Conservation (phyloP, 2,797 vertebrate species). For the Labeo calbasu region DNA sequence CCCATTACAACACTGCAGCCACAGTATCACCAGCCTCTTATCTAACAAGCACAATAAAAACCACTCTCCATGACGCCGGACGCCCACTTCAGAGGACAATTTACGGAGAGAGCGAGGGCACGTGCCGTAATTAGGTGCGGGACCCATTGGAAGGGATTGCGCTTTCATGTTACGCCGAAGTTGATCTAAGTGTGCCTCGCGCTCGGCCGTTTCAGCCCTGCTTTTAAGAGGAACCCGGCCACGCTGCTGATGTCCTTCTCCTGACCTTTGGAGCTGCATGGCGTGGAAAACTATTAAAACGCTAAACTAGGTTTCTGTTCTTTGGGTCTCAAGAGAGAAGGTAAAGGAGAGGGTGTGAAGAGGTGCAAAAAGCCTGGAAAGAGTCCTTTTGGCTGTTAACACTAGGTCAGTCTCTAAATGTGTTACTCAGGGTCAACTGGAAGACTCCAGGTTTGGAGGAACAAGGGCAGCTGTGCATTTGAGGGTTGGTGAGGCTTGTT, state of each 20-base stretch:
- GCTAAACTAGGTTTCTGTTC: slow-evolving; percentile 58
- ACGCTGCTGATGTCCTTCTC: slow-evolving; percentile 23
- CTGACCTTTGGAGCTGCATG: slow-evolving; percentile 49
- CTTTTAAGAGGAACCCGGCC: slow-evolving; percentile 15
- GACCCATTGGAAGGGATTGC: slow-evolving; percentile 3
- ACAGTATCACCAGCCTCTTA: slow-evolving; percentile 46
- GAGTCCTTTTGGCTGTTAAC: slow-evolving; percentile 49
- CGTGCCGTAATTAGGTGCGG: slow-evolving; percentile 26
- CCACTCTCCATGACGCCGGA: slow-evolving; percentile 39
- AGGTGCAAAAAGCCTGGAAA: slow-evolving; percentile 53
- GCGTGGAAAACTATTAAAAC: slow-evolving; percentile 54
- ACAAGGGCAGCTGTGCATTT: slow-evolving; percentile 11
- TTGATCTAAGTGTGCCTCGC: slow-evolving; percentile 23
- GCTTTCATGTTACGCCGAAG: not conserved
- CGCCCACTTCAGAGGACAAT: slow-evolving; percentile 39
- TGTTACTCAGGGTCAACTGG: slow-evolving; percentile 35
- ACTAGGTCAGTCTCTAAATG: slow-evolving; percentile 41
- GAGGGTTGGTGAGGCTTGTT: not conserved
- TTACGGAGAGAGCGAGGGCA: slow-evolving; percentile 36
- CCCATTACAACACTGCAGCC: slow-evolving; percentile 40
- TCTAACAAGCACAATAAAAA: slow-evolving; percentile 52
- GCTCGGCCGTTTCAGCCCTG: slow-evolving; percentile 3
- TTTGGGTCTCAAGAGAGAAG: slow-evolving; percentile 31
- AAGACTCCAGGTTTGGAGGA: slow-evolving; percentile 31
- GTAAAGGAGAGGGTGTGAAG: slow-evolving; percentile 52